Base-by-base conservation (phyloP, 2,888 invertebrate genomes). In the Hypercompe scribonia region DNA sequence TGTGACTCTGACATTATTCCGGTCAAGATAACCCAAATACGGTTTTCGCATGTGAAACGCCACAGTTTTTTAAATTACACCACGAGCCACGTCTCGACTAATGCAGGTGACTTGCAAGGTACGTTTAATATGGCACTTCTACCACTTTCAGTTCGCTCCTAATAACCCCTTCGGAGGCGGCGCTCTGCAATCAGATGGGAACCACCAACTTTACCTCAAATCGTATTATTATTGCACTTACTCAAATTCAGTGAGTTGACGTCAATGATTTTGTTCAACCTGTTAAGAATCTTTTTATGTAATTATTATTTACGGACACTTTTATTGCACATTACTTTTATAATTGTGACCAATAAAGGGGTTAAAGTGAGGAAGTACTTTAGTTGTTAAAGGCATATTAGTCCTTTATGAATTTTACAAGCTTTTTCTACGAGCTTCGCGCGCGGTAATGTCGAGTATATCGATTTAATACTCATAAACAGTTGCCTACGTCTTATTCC, bases 41-140 rank as follows among this genome's bases (percentile, higher is more conserved):
- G 0, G 2, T 1, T 50, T 0, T 50, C 7, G 21, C 24, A 24
- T 24, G n/a, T 15, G 36, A 64, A 36, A 10, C 34, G 34, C 65
- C 10, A n/a, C 21, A 78, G 66, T 79, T 76, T 33, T 46, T n/a
- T 79, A 67, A 74, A 71, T 90, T 89, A 78, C 24, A 71, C 88
- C 91, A 87, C 81, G 50, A 21, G 68, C 74, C 75, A 76, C 65
- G 78, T 85, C 82, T 84, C 81, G 83, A 76, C 87, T 91, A 92
- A 91, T 91, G 92, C 93, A 93, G 90, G 93, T 93, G 94, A 94
- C 94, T 93, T 93, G 94, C 93, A 91, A 88, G 89, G 86, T 84
- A 70, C 80, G 79, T 84, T 84, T 89, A 88, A 87, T 87, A 82
- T 76, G 80, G 80, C 84, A 84, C 86, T 84, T 84, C 73, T 78